Evolutionary conservation across 2,888 invertebrate species (phyloP).

Genomic region (Corbicula japonica): DNA sequence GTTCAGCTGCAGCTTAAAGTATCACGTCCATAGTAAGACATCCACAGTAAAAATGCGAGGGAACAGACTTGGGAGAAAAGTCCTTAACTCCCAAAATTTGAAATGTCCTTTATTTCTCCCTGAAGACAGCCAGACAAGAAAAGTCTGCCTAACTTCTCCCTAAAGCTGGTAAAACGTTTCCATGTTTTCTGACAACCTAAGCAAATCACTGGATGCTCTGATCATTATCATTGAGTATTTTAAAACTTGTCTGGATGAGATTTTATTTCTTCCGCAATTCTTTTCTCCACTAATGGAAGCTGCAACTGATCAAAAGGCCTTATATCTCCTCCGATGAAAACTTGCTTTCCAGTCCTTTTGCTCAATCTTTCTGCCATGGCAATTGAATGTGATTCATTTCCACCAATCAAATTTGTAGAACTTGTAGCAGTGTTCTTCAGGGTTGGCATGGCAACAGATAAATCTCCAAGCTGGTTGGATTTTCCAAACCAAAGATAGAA

Average conservation of each 20-base stretch:
- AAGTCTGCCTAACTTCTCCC: too few relatives aligned
- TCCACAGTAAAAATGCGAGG: too few relatives aligned
- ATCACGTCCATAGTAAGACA: too few relatives aligned
- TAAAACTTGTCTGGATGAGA: constrained; percentile 71
- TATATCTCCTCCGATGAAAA: constrained; percentile 79
- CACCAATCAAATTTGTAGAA: constrained; percentile 72
- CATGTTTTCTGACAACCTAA: too few relatives aligned
- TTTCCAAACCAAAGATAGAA: constrained; percentile 79
- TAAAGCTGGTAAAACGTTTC: too few relatives aligned
- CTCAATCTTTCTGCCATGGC: constrained; percentile 78
- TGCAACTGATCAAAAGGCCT: constrained; percentile 70
- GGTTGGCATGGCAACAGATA: constrained; percentile 79
- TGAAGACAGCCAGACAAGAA: too few relatives aligned
- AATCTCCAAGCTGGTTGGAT: constrained; percentile 71
- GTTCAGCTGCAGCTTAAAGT: too few relatives aligned
- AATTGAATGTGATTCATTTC: constrained; percentile 68
- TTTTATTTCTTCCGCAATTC: constrained; percentile 76
- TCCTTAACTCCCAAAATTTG: too few relatives aligned
- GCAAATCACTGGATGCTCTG: constrained; percentile 1
- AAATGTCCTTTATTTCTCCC: too few relatives aligned
- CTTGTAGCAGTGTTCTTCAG: constrained; percentile 65
- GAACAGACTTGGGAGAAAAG: too few relatives aligned
- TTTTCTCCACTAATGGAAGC: constrained; percentile 77
- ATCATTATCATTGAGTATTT: constrained; percentile 5
- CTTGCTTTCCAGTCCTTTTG: constrained; percentile 79